A percentile compares a stretch with the other conserved stretches of the same genome.
phyloP scores from a whole-genome alignment of 2,888 invertebrate genomes.

The Dorcus hopei region DNA sequence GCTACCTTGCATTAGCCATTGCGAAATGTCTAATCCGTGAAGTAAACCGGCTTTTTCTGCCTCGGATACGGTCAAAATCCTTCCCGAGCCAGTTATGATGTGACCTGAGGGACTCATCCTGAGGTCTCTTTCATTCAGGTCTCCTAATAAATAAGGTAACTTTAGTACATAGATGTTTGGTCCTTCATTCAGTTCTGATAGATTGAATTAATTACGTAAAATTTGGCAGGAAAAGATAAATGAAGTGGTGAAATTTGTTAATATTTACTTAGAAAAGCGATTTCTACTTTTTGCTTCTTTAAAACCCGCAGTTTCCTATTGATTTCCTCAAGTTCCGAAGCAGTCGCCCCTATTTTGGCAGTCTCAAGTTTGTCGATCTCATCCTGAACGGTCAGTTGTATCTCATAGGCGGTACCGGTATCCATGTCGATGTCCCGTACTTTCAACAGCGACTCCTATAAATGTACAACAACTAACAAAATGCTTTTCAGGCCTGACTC shows the following conservation, averaged over 20 bases:
- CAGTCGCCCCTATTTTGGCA: conserved; percentile 27
- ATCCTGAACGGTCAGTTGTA: conserved; percentile 7
- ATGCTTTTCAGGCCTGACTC: too few relatives aligned
- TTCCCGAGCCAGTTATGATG: conserved; percentile 38
- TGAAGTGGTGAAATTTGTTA: background rate
- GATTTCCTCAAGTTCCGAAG: conserved; percentile 29
- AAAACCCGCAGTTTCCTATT: conserved; percentile 27
- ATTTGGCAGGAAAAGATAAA: too few relatives aligned
- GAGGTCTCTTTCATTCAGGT: conserved; percentile 28
- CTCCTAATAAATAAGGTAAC: background rate
- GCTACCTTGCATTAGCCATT: conserved; percentile 14
- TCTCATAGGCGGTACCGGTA: background rate
- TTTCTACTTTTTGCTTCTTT: conserved; percentile 21
- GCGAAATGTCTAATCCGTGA: conserved; percentile 26
- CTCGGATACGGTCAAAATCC: conserved; percentile 36
- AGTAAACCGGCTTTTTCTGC: conserved; percentile 37
- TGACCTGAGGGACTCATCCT: conserved; percentile 38
- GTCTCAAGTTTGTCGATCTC: conserved; percentile 32
- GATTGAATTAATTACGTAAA: too few relatives aligned
- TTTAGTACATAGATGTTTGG: background rate
- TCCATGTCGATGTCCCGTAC: background rate
- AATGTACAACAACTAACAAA: too few relatives aligned
- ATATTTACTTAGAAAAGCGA: conserved; percentile 20
- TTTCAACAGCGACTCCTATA: conserved; percentile 2
- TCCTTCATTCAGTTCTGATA: background rate